Evolutionary conservation across 2,888 invertebrate genomes (phyloP).

Genomic region (Myathropa florea): DNA sequence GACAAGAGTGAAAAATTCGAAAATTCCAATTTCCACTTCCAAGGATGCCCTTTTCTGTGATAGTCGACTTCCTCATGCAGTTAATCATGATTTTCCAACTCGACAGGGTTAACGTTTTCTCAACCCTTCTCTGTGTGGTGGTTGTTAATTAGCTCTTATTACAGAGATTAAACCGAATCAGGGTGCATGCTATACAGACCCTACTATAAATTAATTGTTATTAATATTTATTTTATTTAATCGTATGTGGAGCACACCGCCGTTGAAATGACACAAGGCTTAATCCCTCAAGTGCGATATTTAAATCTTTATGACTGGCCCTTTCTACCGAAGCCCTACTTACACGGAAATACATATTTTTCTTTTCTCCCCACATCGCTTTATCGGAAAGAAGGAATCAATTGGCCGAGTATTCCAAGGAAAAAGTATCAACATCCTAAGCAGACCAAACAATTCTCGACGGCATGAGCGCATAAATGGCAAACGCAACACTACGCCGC

Average conservation of each 20-base stretch:
- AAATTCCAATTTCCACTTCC: slow-evolving; percentile 33
- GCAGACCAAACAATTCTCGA: slow-evolving; percentile 16
- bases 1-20: slow-evolving; percentile 27
- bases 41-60: background rate
- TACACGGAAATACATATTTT: background rate
- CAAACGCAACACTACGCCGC: slow-evolving; percentile 16
- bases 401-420: slow-evolving; percentile 1
- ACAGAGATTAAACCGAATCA: background rate
- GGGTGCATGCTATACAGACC: background rate
- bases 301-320: background rate
- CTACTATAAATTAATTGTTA: background rate
- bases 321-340: background rate
- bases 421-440: slow-evolving; percentile 8
- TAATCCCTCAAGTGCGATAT: slow-evolving; percentile 23
- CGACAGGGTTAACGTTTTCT: background rate
- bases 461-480: slow-evolving; percentile 14
- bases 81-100: slow-evolving; percentile 12
- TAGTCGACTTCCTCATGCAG: background rate
- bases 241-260: background rate
- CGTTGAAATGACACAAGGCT: background rate
- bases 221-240: slow-evolving; percentile 21
- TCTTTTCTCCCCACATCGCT: background rate
- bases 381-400: slow-evolving; percentile 29
- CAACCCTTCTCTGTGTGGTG: background rate
- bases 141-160: slow-evolving; percentile 22